Base-by-base conservation (phyloP, 2,797 vertebrate genomes). In the Helicolenus hilgendorfi region DNA sequence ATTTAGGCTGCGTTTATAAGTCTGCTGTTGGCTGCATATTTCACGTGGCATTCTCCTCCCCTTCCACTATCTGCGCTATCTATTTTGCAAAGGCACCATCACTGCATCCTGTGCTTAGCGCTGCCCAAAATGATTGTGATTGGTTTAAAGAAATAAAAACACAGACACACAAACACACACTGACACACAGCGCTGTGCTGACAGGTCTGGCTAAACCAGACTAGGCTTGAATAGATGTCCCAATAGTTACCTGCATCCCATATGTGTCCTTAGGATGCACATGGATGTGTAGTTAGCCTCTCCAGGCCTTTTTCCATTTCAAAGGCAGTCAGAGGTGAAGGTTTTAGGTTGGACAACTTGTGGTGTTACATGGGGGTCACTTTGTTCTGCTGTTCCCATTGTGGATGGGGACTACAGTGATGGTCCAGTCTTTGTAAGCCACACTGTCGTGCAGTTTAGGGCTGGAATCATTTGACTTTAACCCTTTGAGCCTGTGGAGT, bases 401-500 rank as follows among this genome's bases (percentile, higher is more conserved):
- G 11, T 68, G 27, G 41, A 68, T 31, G 53, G 29, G 26, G 15
- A 69, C 41, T 45, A 14, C 41, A 38, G 67, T 85, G 45, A 64
- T 13, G 8, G 55, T 55, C 33, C n/a, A 36, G 15, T 65, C 59
- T 58, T 64, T 77, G 41, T n/a, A 38, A 69, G 41, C 29, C 69
- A 70, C 27, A 38, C 35, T 53, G 10, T 72, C 35, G 4, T 26
- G 22, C 14, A 60, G 35, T 77, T 36, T 62, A 53, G 27, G 22
- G 11, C 72, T 79, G 36, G 35, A 70, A 2, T 75, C 35, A 60
- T 83, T 69, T 81, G 53, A 72, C 20, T 75, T 65, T 53, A 9
- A 6, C 56, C 84, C 9, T 68, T 77, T 27, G 24, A 72, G 20
- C 7, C 56, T 20, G 4, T 24, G 8, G 2, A 38, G 33, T 67